Percentiles rank a stretch among this genome's conserved stretches.
These are phyloP conservation scores for Drosophila biarmipes DNA, from an alignment of 1,140 invertebrate genomes.

Conservation along the genomic window DNA sequence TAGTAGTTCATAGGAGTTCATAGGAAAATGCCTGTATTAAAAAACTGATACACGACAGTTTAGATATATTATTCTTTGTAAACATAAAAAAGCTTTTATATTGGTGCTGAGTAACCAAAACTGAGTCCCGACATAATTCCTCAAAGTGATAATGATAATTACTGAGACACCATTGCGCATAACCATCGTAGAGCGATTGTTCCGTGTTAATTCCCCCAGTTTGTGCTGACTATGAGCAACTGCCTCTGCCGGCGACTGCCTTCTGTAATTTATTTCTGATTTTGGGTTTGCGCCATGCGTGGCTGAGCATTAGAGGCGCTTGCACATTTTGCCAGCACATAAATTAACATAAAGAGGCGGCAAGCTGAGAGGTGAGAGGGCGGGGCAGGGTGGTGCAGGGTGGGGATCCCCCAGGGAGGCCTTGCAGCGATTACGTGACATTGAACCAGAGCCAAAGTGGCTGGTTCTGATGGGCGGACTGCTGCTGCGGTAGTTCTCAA, in stretches of 20 bases:
- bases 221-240: slow-evolving; percentile 68
- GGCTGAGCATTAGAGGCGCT: slow-evolving; percentile 76
- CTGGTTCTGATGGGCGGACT: slow-evolving; percentile 18
- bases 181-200: slow-evolving; percentile 24
- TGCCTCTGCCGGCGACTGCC: slow-evolving; percentile 28
- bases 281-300: slow-evolving; percentile 76
- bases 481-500: slow-evolving; percentile 56
- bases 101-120: no score
- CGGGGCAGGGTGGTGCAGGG: not conserved
- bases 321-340: slow-evolving; percentile 81
- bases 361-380: slow-evolving; percentile 20
- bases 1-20: no score
- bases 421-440: slow-evolving; percentile 76
- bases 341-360: slow-evolving; percentile 79
- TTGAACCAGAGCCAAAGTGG: slow-evolving; percentile 72
- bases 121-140: not conserved
- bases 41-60: no score
- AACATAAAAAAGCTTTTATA: no score
- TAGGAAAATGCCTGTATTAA: no score
- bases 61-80: not conserved
- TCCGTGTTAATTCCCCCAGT: slow-evolving; percentile 33
- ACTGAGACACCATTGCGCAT: slow-evolving; percentile 19
- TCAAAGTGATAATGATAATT: slow-evolving; percentile 6
- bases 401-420: slow-evolving; percentile 35
- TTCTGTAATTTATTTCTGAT: slow-evolving; percentile 78